phyloP scores from a whole-genome alignment of 2,888 invertebrate species.

The Drosophila pseudotalamancana region DNA sequence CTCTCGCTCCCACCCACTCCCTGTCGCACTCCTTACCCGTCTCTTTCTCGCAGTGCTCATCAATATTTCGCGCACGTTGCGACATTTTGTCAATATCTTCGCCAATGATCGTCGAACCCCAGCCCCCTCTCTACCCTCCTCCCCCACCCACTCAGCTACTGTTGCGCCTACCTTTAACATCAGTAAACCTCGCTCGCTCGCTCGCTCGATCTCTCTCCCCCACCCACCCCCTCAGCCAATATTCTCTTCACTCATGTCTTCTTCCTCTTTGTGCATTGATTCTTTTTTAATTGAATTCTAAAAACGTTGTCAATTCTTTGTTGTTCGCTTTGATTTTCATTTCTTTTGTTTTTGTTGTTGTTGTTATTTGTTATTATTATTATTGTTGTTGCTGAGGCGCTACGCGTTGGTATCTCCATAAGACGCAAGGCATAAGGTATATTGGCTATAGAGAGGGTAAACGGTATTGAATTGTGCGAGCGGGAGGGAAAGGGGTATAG shows the following conservation, averaged over 20 bases:
- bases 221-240: neutral
- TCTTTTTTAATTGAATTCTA: slow-evolving; percentile 83
- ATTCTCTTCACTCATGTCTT: neutral
- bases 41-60: slow-evolving; percentile 65
- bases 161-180: slow-evolving; percentile 5
- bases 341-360: slow-evolving; percentile 18
- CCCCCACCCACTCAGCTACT: neutral
- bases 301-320: slow-evolving; percentile 75
- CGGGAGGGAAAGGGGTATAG: neutral
- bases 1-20: neutral
- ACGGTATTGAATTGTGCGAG: slow-evolving; percentile 7
- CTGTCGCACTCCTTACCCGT: neutral
- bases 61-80: slow-evolving; percentile 83
- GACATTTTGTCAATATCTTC: slow-evolving; percentile 84
- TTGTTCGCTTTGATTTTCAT: slow-evolving; percentile 18
- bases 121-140: slow-evolving; percentile 10
- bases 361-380: slow-evolving; percentile 1
- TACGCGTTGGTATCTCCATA: slow-evolving; percentile 74
- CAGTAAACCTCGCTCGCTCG: neutral
- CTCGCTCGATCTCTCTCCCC: neutral
- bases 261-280: slow-evolving; percentile 78
- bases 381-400: slow-evolving; percentile 44
- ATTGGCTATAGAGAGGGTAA: slow-evolving; percentile 26
- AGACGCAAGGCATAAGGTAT: slow-evolving; percentile 18
- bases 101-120: slow-evolving; percentile 71